These are phyloP conservation scores for Helostoma temminkii DNA, from an alignment of 2,797 vertebrate species.

Conservation along the genomic window DNA sequence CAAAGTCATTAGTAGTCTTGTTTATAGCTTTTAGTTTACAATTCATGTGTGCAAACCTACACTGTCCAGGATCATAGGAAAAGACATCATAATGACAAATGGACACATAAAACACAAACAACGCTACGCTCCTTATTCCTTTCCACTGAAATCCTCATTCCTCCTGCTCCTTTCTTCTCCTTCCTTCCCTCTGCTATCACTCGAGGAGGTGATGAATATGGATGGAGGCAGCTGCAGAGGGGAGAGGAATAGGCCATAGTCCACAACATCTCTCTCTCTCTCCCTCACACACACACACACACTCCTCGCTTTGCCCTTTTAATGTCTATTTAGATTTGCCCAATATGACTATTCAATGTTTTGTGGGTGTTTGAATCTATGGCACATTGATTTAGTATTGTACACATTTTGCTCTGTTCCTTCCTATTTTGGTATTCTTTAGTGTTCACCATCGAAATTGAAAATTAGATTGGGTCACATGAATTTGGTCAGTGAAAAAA, in stretches of 20 bases:
- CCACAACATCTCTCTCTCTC: constrained; percentile 34
- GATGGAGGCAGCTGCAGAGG: constrained; percentile 68
- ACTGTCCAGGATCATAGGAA: constrained; percentile 10
- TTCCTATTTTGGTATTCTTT: constrained; percentile 15
- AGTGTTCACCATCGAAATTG: constrained; percentile 34
- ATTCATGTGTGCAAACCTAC: constrained; percentile 39
- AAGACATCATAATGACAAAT: constrained; percentile 32
- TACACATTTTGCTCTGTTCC: constrained; percentile 27
- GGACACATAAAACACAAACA: constrained; percentile 4
- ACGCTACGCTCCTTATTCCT: constrained; percentile 25
- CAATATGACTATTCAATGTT: constrained; percentile 37
- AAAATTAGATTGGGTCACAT: constrained; percentile 54
- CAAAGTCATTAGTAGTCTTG: constrained; percentile 41
- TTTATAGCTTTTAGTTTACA: constrained; percentile 48
- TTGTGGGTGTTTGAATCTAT: constrained; percentile 34
- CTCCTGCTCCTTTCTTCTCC: constrained; percentile 32
- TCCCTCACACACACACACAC: constrained; percentile 7
- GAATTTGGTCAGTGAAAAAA: constrained; percentile 48
- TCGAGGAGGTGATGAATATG: constrained; percentile 78
- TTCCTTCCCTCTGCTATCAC: constrained; percentile 43
- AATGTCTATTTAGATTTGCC: constrained; percentile 39
- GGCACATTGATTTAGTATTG: constrained; percentile 32
- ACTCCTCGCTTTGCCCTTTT: constrained; percentile 25
- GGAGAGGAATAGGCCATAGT: constrained; percentile 59
- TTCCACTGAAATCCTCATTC: constrained; percentile 42